These are phyloP conservation scores for Gyrodactylus salaris DNA, from an alignment of 1,140 invertebrate species.

Conservation along the genomic window DNA sequence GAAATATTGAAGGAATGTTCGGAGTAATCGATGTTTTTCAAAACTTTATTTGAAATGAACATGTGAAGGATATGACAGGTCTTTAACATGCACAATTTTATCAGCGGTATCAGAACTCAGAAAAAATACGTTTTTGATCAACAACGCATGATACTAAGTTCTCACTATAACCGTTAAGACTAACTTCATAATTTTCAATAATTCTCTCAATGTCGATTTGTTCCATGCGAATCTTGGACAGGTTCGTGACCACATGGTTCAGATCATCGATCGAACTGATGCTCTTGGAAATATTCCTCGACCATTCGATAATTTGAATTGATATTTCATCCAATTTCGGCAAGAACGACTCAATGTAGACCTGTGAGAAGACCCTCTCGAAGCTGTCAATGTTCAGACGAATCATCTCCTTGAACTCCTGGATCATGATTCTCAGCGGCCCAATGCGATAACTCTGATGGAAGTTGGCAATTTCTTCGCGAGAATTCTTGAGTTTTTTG, in stretches of 20 bases:
- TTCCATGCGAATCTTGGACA: neutral
- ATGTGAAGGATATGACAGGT: no score
- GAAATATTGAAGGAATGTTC: no score
- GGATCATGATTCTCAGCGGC: neutral
- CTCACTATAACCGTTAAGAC: neutral
- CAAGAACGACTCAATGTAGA: neutral
- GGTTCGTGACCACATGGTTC: neutral
- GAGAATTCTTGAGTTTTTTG: neutral
- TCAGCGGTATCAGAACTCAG: no score
- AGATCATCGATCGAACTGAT: neutral
- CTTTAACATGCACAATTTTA: no score
- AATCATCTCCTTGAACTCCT: neutral
- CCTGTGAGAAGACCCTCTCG: neutral
- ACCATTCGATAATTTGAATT: neutral
- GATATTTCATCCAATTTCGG: neutral
- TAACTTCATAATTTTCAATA: neutral
- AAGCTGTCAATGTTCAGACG: neutral
- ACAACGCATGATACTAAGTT: no score
- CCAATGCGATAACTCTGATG: neutral
- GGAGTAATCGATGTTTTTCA: no score
- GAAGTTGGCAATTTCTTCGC: neutral
- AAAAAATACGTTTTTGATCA: no score
- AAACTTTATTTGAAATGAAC: no score
- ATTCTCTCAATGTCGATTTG: neutral
- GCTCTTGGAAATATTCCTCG: neutral